Percentiles rank a stretch among this genome's conserved stretches.
Evolutionary conservation across 2,113 vertebrate species (phyloP).

Genomic region (Serilophus lunatus): DNA sequence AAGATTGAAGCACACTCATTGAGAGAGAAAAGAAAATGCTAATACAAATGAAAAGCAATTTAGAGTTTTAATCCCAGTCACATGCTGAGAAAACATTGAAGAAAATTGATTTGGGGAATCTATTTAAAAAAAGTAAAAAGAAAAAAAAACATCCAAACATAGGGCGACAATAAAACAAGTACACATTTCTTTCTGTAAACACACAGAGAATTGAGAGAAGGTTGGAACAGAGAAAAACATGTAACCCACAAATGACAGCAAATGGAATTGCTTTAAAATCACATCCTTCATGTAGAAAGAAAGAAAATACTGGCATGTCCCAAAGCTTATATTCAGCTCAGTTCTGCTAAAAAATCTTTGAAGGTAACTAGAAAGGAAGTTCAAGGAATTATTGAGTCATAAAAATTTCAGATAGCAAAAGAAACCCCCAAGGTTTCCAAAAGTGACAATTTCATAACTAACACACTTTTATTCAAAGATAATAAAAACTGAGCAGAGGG

Average conservation of each 20-base stretch:
- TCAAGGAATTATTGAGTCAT: neutral
- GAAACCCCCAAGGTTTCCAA: neutral
- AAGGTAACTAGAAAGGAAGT: constrained; percentile 9
- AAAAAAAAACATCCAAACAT: neutral
- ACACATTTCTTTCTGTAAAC: neutral
- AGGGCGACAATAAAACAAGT: neutral
- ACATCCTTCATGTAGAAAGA: neutral
- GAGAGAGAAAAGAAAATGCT: neutral
- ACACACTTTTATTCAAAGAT: neutral
- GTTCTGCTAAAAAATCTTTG: neutral
- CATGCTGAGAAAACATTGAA: neutral
- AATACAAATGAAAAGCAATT: constrained; percentile 17
- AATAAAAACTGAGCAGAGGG: neutral
- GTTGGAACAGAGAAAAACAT: neutral
- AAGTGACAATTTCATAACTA: neutral
- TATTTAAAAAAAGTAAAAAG: neutral
- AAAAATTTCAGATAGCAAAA: neutral
- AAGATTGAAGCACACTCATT: neutral
- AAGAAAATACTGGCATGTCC: neutral
- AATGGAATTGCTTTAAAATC: neutral
- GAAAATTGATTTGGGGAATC: neutral
- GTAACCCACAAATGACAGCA: neutral
- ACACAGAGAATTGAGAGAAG: neutral
- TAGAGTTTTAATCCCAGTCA: neutral
- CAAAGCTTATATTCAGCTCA: neutral